Evolutionary conservation across 2,113 vertebrate genomes (phyloP).

Genomic region (Cyanoliseus patagonus): DNA sequence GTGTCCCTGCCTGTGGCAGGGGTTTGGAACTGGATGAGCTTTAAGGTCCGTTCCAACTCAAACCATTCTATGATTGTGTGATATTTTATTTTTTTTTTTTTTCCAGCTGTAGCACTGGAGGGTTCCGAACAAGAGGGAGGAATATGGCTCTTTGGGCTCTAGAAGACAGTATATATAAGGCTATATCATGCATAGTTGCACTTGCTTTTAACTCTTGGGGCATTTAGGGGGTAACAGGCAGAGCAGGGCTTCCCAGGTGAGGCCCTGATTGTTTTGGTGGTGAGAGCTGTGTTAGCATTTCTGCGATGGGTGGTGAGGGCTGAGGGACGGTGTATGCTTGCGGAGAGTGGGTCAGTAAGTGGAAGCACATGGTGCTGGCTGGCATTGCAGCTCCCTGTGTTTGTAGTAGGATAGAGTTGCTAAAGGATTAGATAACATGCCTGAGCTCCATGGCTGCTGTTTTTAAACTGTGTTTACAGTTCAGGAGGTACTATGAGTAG

Average conservation of each 20-base stretch:
- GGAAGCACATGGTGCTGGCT: constrained; percentile 1
- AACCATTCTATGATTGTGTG: not conserved
- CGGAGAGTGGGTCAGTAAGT: not conserved
- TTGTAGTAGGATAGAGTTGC: constrained; percentile 34
- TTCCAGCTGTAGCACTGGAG: not conserved
- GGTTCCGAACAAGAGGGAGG: not conserved
- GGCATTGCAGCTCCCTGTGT: not conserved
- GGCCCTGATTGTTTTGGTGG: fast-evolving
- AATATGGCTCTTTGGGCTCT: not conserved
- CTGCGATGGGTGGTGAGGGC: fast-evolving
- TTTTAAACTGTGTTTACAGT: constrained; percentile 50
- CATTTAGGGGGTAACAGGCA: fast-evolving
- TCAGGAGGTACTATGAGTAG: constrained; percentile 25
- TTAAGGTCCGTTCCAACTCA: not conserved
- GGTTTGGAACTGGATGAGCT: not conserved
- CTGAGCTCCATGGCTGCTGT: not conserved
- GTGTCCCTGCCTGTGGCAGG: not conserved
- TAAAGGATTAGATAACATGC: constrained; percentile 26
- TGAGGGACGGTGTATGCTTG: not conserved
- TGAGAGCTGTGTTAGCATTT: not conserved
- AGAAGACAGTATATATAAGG: fast-evolving
- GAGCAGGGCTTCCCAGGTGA: not conserved
- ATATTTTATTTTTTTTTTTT: not conserved
- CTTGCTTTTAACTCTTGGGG: not conserved
- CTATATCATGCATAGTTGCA: fast-evolving